Evolutionary conservation across 2,113 vertebrate genomes (phyloP), one percentile per base, ranked within the genome.

Genomic region (Caloenas nicobarica): DNA sequence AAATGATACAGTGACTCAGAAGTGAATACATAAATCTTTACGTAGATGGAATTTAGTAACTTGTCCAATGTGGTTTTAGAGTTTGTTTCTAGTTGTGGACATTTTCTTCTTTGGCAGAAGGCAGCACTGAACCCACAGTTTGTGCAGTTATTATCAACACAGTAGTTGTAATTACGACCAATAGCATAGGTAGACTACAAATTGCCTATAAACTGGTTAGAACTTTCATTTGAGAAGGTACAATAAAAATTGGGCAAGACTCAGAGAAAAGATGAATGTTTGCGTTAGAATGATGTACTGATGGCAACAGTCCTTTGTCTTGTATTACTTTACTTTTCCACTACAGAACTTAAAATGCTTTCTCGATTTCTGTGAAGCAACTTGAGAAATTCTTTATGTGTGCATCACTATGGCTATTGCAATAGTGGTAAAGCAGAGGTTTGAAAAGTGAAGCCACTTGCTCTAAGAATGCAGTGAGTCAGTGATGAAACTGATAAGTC

Each of bases 1-100:
- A 96, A 62, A 85, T 73, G 74, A 83, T 88, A 44, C 46, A 33
- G 56, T 95, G 93, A 96, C 80, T 96, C 93, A 95, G 80, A 92
- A 89, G n/a, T 66, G 81, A 89, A 69, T 54, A 73, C 88, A 90
- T 65, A 69, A 11, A 6, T 88, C 61, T 93, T 86, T 94, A 88
- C 82, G 38, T 93, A 86, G 91, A 92, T 94, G 54, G 61, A 80
- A 78, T 87, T 96, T 91, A 88, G 81, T 69, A 91, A 88, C 50
- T 91, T 88, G 34, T 71, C 68, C 72, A 58, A 0, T 58, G 91
- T 87, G 88, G 83, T 68, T 91, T 94, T 57, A 50, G 76, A 78
- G 40, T 38, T 56, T 92, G 24, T 81, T 84, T 64, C 34, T 61
- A 86, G 34, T 25, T 81, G 36, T 64, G 69, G 61, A 76, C 28